Conservation (phyloP, 2,797 vertebrate species). For the Gouania willdenowi region DNA sequence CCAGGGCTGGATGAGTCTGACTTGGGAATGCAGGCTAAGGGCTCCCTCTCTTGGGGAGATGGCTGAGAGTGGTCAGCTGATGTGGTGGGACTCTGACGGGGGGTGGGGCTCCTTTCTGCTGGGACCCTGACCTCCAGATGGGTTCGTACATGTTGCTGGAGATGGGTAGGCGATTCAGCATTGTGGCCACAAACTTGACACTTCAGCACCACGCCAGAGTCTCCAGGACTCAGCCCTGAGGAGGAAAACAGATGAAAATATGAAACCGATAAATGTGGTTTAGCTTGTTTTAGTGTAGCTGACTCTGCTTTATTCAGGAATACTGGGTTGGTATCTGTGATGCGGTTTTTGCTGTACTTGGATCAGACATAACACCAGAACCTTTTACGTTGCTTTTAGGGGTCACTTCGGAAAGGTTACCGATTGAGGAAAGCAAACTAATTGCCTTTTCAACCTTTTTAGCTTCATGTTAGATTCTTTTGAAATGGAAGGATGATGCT, state of each 20-base stretch:
- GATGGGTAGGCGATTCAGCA: constrained; percentile 77
- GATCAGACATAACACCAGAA: no score
- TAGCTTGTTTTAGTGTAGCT: no score
- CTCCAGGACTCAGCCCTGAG: constrained; percentile 77
- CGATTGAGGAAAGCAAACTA: no score
- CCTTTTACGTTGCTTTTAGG: no score
- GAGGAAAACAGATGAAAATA: background rate
- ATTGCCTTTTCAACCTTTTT: no score
- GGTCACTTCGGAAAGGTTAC: no score
- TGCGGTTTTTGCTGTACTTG: no score
- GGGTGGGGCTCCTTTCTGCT: constrained; percentile 58
- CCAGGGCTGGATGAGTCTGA: constrained; percentile 72
- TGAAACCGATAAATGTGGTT: no score
- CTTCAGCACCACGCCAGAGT: constrained; percentile 76
- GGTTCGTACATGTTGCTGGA: constrained; percentile 85
- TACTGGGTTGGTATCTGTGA: no score
- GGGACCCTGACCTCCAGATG: constrained; percentile 73
- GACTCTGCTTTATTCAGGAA: no score
- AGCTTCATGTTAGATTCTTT: no score
- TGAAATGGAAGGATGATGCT: no score
- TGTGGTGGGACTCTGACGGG: constrained; percentile 57
- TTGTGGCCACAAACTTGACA: constrained; percentile 81
- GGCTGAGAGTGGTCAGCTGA: constrained; percentile 40
- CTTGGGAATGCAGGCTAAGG: constrained; percentile 55
- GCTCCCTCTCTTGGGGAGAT: constrained; percentile 61